Evolutionary conservation across 2,797 vertebrate genomes (phyloP).

Genomic region (Cyprinodon diabolis): DNA sequence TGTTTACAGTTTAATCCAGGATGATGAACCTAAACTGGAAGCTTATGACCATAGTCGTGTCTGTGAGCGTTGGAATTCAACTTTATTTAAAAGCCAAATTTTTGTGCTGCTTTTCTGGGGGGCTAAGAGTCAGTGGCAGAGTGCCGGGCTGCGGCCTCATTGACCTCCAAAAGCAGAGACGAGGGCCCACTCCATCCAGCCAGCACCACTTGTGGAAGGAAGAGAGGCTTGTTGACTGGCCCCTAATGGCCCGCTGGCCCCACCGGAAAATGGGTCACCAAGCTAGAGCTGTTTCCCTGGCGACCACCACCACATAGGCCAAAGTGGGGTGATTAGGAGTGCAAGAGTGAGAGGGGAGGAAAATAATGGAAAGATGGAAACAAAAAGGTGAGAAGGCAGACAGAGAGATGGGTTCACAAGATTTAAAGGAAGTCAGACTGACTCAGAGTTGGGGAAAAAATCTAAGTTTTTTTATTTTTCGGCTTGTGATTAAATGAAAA

Average conservation of each 20-base stretch:
- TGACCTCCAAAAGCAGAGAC: constrained; percentile 81
- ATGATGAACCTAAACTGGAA: constrained; percentile 23
- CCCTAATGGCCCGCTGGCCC: constrained; percentile 71
- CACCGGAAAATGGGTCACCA: constrained; percentile 71
- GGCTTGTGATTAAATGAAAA: no score
- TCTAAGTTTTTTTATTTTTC: not conserved
- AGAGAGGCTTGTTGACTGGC: constrained; percentile 83
- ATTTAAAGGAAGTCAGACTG: constrained; percentile 2
- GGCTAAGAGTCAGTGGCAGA: constrained; percentile 72
- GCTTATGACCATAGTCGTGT: constrained; percentile 41
- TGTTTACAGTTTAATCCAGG: constrained; percentile 26
- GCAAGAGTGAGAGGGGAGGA: constrained; percentile 6
- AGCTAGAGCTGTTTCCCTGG: constrained; percentile 76
- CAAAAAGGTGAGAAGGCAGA: constrained; percentile 36
- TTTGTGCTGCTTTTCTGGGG: constrained; percentile 38
- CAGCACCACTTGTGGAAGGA: constrained; percentile 80
- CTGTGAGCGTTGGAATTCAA: constrained; percentile 32
- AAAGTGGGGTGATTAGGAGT: constrained; percentile 21
- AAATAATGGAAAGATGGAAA: constrained; percentile 28
- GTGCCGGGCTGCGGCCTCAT: constrained; percentile 70
- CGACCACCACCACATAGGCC: constrained; percentile 57
- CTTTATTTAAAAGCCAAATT: constrained; percentile 43
- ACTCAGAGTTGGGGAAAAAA: not conserved
- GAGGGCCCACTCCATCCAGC: constrained; percentile 76
- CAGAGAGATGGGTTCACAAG: not conserved